Conservation (phyloP, 2,113 vertebrate species). For the Phalacrocorax brasilianus region DNA sequence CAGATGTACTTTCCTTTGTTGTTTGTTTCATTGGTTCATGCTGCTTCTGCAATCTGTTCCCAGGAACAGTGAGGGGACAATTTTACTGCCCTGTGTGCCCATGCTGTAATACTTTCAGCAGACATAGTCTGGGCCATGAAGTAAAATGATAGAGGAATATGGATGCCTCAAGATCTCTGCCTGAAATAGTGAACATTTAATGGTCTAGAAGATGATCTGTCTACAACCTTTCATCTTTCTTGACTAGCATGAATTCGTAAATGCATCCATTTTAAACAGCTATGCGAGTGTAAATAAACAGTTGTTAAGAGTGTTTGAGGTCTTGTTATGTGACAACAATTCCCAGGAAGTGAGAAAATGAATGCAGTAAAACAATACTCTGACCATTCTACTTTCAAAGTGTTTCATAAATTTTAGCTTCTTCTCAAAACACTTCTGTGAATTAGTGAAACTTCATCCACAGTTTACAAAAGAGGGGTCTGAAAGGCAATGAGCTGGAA, state of each 20-base stretch:
- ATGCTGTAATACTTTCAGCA: not conserved
- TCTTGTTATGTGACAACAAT: not conserved
- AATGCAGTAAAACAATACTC: not conserved
- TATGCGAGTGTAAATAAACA: not conserved
- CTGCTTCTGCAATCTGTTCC: not conserved
- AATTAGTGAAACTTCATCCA: not conserved
- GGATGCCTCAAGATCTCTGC: not conserved
- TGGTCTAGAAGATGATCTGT: not conserved
- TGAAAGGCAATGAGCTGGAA: slow-evolving; percentile 1
- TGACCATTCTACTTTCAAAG: not conserved
- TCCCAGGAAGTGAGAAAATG: not conserved
- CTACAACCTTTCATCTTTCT: not conserved
- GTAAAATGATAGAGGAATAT: not conserved
- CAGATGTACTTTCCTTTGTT: not conserved
- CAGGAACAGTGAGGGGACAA: not conserved
- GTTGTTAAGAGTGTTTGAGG: not conserved
- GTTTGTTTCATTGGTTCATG: not conserved
- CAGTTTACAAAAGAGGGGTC: not conserved
- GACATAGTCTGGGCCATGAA: not conserved
- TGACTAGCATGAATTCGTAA: not conserved
- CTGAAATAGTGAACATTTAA: not conserved
- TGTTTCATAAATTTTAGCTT: not conserved
- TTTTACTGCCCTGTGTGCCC: not conserved
- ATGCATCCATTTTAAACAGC: not conserved
- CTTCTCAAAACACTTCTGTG: not conserved